Evolutionary conservation across 2,888 invertebrate species (phyloP), one percentile per base, ranked within the genome.

Genomic region (Orchestes rusci): DNA sequence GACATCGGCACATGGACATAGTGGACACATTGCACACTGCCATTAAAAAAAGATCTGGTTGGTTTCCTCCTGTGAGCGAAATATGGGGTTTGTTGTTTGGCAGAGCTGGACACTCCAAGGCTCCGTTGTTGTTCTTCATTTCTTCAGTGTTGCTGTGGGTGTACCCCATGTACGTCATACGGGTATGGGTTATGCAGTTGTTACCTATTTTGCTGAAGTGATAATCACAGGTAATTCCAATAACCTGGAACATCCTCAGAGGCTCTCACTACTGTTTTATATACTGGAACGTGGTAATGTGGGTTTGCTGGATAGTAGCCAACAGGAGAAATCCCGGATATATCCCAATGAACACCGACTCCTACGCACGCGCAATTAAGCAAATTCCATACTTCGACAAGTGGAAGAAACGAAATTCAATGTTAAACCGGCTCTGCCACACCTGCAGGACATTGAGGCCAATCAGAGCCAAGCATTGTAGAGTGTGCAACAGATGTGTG

Each of bases 341-440:
- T 61, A 82, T 93, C 45, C 85, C 89, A 0, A 79, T 85, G 60
- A 91, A 92, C 64, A 86, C 90, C 0, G 91, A 92, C 56, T 86
- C 88, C 2, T 94, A 94, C 63, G 86, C 90, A 60, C 73, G 87
- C 55, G 89, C 90, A 15, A 92, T 94, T 50, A 84, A 89, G 65
- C 88, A 92, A 71, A 91, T 92, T 54, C 91, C 92, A 0, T 90
- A 89, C 65, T 91, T 86, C 59, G 91, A 91, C 64, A 92, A 92
- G 63, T 88, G 90, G 81, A 91, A 90, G 70, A 88, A 90, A 58
- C 76, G 91, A 28, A 86, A 88, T 57, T 77, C 82, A 2, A 79
- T 88, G 48, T 68, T 89, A 31, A 87, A 87, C 16, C 73, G 90
- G 39, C 70, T 94, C 2, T 94, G 94, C 60, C 93, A 94, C 63